phyloP scores from a whole-genome alignment of 1,140 invertebrate genomes.

The Zeugodacus cucurbitae region DNA sequence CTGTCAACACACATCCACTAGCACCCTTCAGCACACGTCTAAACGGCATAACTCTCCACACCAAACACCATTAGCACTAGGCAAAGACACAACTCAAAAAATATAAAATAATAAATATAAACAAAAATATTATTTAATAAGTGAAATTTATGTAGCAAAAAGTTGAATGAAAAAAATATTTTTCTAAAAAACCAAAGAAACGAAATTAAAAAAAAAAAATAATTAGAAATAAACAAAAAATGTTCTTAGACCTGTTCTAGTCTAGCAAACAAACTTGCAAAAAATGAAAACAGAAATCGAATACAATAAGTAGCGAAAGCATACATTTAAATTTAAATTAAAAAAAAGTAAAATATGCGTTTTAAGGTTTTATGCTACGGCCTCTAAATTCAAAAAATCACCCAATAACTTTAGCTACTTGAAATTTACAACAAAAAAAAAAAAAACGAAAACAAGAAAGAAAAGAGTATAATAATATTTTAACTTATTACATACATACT shows the following conservation, averaged over 20 bases:
- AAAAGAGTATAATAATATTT: background rate
- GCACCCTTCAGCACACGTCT: background rate
- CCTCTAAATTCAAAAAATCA: background rate
- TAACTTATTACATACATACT: background rate
- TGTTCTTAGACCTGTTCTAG: background rate
- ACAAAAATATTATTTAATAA: background rate
- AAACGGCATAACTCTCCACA: background rate
- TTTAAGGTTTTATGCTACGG: slow-evolving; percentile 9
- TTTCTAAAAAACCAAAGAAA: background rate
- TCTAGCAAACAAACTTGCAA: background rate
- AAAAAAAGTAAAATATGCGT: background rate
- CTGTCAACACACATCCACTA: background rate
- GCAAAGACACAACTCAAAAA: background rate
- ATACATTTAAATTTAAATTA: background rate
- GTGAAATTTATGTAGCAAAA: background rate
- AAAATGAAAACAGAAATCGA: background rate
- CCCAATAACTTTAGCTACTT: background rate
- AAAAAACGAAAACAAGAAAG: background rate
- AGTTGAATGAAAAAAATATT: background rate
- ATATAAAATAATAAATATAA: background rate
- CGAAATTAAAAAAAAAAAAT: background rate
- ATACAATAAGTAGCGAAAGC: background rate
- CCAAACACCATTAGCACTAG: background rate
- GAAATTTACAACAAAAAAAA: background rate
- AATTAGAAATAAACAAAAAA: background rate